Percentiles rank a stretch among this genome's conserved stretches.
phyloP scores from a whole-genome alignment of 2,113 vertebrate genomes.

The Tretioscincus oriximinensis region DNA sequence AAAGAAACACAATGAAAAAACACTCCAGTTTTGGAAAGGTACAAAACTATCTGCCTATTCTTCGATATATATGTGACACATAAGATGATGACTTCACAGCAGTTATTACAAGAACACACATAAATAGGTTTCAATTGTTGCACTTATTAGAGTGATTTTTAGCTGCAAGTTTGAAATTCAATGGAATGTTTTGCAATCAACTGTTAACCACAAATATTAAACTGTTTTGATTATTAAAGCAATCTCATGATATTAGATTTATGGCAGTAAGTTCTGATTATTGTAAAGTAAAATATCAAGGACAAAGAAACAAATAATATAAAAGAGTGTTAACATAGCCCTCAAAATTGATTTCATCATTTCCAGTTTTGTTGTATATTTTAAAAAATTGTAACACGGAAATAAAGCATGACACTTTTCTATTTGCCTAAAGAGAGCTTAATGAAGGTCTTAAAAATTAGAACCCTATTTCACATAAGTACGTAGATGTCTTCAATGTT shows the following conservation, averaged over 20 bases:
- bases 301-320: too few species aligned
- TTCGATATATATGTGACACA: neutral
- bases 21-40: neutral
- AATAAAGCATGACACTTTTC: neutral
- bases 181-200: too few species aligned
- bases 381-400: neutral
- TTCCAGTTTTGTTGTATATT: neutral
- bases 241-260: neutral
- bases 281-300: too few species aligned
- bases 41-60: too few species aligned
- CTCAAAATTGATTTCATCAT: neutral
- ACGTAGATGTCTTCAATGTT: conserved; percentile 21
- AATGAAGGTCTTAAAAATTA: conserved; percentile 4
- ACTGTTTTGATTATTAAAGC: neutral
- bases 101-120: neutral
- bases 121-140: neutral
- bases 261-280: too few species aligned
- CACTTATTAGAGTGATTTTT: neutral
- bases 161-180: neutral
- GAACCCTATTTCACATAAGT: neutral
- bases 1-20: neutral
- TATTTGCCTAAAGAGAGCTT: neutral
- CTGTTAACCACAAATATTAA: neutral
- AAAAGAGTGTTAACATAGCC: too few species aligned
- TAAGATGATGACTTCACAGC: neutral